phyloP scores from a whole-genome alignment of 2,797 vertebrate genomes.

The Hoplostethus atlanticus region DNA sequence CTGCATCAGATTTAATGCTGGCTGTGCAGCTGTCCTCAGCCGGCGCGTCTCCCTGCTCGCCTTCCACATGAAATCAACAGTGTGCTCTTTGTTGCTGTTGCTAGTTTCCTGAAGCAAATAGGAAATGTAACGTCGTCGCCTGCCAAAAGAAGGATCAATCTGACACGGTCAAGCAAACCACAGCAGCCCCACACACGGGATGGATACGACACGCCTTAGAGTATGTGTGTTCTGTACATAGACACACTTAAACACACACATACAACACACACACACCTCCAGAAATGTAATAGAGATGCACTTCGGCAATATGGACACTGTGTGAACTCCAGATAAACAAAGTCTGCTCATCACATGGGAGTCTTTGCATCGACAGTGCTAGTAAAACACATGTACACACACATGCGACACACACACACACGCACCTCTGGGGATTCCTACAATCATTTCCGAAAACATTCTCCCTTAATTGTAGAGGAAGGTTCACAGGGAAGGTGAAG shows the following conservation, averaged over 20 bases:
- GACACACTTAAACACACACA: constrained; percentile 6
- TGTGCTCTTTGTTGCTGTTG: constrained; percentile 35
- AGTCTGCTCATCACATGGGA: constrained; percentile 19
- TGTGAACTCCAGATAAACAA: not conserved
- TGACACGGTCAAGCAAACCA: constrained; percentile 11
- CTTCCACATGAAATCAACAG: constrained; percentile 33
- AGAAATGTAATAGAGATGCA: constrained; percentile 7
- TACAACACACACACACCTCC: constrained; percentile 18
- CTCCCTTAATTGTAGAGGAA: constrained; percentile 6
- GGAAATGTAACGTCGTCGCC: constrained; percentile 22
- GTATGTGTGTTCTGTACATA: not conserved
- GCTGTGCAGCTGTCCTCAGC: constrained; percentile 46
- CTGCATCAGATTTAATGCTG: constrained; percentile 28
- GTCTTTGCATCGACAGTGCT: constrained; percentile 2
- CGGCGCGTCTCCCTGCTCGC: constrained; percentile 25
- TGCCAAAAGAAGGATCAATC: constrained; percentile 12
- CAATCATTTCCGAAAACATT: constrained; percentile 7
- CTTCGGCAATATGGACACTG: constrained; percentile 11
- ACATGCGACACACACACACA: not conserved
- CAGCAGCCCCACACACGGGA: not conserved
- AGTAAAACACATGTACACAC: not conserved
- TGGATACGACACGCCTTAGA: not conserved
- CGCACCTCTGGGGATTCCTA: constrained; percentile 12
- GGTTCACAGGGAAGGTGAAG: constrained; percentile 32
- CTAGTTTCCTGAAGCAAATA: constrained; percentile 34